A percentile compares a stretch with the other conserved stretches of the same genome.
Evolutionary conservation across 1,140 invertebrate genomes (phyloP).

Genomic region (Coptotermes formosanus): DNA sequence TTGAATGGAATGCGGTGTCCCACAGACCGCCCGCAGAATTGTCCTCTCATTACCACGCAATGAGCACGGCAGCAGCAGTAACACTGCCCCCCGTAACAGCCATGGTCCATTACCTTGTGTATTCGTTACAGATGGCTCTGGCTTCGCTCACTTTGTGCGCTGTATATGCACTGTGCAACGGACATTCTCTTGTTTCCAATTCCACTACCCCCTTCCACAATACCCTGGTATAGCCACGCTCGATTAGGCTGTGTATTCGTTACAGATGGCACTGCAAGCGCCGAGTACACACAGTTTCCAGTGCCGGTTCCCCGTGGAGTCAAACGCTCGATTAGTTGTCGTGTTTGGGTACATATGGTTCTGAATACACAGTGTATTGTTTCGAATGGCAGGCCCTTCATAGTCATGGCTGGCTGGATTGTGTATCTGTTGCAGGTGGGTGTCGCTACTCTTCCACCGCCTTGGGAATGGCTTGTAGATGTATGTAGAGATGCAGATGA

Average conservation of each 20-base stretch:
- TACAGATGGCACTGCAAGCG: background rate
- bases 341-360: slow-evolving; percentile 7
- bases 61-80: background rate
- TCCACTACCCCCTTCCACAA: background rate
- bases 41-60: slow-evolving; percentile 13
- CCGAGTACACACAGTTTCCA: background rate
- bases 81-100: slow-evolving; percentile 1
- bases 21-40: background rate
- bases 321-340: background rate
- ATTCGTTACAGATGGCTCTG: slow-evolving; percentile 5
- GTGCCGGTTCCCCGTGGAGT: background rate
- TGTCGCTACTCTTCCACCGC: background rate
- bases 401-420: background rate
- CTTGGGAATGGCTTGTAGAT: background rate
- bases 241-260: background rate
- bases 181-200: slow-evolving; percentile 18
- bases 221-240: background rate
- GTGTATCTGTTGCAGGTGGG: background rate
- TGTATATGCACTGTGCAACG: background rate
- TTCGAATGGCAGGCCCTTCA: background rate
- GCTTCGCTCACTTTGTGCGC: background rate
- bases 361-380: background rate
- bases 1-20: slow-evolving; percentile 17
- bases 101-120: slow-evolving; percentile 8
- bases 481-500: too few relatives aligned